phyloP scores from a whole-genome alignment of 1,140 invertebrate genomes.

The Lucilia cuprina region DNA sequence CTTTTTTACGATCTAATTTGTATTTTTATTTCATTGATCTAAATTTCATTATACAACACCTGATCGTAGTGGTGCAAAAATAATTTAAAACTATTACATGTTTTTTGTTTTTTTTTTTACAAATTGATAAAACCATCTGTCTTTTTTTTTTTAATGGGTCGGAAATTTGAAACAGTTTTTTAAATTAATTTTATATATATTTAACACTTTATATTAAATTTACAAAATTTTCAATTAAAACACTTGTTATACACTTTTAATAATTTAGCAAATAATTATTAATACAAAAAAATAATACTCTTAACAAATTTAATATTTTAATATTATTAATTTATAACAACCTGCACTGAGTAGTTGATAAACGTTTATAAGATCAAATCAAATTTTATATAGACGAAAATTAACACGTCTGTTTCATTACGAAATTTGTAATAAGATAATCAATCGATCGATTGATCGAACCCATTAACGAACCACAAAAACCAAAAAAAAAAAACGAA shows the following conservation, averaged over 20 bases:
- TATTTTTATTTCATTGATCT: too few relatives aligned
- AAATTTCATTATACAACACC: too few relatives aligned
- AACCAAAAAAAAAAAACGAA: background rate
- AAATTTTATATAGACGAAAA: background rate
- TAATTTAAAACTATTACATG: too few relatives aligned
- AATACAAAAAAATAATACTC: background rate
- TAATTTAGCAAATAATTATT: background rate
- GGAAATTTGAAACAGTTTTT: too few relatives aligned
- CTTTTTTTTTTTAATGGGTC: too few relatives aligned
- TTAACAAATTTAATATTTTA: background rate
- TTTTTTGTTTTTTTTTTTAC: too few relatives aligned
- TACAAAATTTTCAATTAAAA: background rate
- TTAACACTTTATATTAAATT: too few relatives aligned
- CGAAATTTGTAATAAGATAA: constrained; percentile 18
- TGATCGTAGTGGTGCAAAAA: too few relatives aligned
- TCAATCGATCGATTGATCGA: background rate
- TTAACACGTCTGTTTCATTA: constrained; percentile 3
- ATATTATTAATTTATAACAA: background rate
- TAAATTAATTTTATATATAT: too few relatives aligned
- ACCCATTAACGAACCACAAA: background rate
- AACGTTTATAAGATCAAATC: background rate
- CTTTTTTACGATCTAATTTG: too few relatives aligned
- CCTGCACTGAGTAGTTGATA: background rate
- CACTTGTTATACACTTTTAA: background rate
- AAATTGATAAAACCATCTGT: too few relatives aligned